Evolutionary conservation across 2,888 invertebrate species (phyloP).

Genomic region (Machimus atricapillus): DNA sequence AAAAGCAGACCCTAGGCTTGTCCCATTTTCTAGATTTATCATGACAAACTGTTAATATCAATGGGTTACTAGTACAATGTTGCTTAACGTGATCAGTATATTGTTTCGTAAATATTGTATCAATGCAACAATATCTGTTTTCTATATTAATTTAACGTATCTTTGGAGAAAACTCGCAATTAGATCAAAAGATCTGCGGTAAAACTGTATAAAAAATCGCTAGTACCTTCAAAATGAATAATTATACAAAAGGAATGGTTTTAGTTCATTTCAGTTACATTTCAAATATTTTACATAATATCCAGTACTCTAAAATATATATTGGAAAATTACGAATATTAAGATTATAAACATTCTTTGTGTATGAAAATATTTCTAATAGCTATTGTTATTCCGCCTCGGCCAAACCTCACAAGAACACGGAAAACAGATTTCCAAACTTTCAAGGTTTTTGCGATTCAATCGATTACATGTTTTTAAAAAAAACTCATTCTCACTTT

Average conservation of each 20-base stretch:
- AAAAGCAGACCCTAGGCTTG: neutral
- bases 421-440: constrained; percentile 21
- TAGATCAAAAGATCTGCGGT: constrained; percentile 30
- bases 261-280: constrained; percentile 22
- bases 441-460: neutral
- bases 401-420: constrained; percentile 30
- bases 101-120: neutral
- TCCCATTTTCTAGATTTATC: neutral
- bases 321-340: constrained; percentile 31
- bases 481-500: constrained; percentile 45
- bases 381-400: constrained; percentile 3
- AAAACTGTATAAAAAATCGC: constrained; percentile 29
- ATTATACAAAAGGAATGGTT: constrained; percentile 38
- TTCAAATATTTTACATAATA: constrained; percentile 34
- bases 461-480: constrained; percentile 43
- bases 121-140: constrained; percentile 1
- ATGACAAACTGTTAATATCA: neutral
- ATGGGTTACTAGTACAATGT: neutral
- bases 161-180: neutral
- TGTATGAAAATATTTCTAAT: constrained; percentile 37
- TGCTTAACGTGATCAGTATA: constrained; percentile 1
- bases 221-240: constrained; percentile 27
- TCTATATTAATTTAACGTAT: constrained; percentile 3
- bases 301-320: constrained; percentile 24
- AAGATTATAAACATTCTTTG: constrained; percentile 30